Evolutionary conservation across 2,888 invertebrate species (phyloP).

Genomic region (Conus canariensis): DNA sequence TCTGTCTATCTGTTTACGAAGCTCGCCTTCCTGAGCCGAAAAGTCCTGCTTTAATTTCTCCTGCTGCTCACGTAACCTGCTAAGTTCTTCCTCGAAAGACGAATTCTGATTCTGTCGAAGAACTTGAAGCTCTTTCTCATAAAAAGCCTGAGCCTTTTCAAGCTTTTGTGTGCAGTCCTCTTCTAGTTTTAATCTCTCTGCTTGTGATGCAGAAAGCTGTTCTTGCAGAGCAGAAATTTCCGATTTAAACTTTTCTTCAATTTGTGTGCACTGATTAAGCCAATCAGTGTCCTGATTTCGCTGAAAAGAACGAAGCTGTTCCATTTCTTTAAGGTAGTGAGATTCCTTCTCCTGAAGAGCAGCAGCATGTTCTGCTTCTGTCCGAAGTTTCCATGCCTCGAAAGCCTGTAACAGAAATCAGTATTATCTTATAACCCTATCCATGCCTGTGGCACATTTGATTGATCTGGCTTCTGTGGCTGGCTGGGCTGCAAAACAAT

Average conservation of each 20-base stretch:
- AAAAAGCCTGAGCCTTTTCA: slow-evolving; percentile 74
- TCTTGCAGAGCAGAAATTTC: slow-evolving; percentile 66
- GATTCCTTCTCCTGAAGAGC: slow-evolving; percentile 66
- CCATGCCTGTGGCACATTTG: too few relatives aligned
- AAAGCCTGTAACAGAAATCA: slow-evolving; percentile 50
- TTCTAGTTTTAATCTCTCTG: slow-evolving; percentile 63
- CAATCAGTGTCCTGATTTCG: slow-evolving; percentile 65
- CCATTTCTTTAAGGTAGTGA: slow-evolving; percentile 69
- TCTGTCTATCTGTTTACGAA: slow-evolving; percentile 70
- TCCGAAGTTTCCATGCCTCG: slow-evolving; percentile 64
- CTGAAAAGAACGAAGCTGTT: slow-evolving; percentile 63
- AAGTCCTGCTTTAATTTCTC: slow-evolving; percentile 73
- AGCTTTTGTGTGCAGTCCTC: slow-evolving; percentile 76
- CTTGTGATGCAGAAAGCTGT: slow-evolving; percentile 59
- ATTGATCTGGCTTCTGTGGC: too few relatives aligned
- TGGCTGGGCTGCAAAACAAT: too few relatives aligned
- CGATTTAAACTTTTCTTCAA: slow-evolving; percentile 67
- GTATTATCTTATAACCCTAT: not conserved
- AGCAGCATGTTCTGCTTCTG: slow-evolving; percentile 68
- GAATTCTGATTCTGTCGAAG: slow-evolving; percentile 63
- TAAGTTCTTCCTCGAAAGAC: slow-evolving; percentile 61
- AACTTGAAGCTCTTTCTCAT: slow-evolving; percentile 76
- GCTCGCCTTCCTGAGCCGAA: slow-evolving; percentile 63
- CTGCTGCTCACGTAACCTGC: slow-evolving; percentile 64
- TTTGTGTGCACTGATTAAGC: slow-evolving; percentile 64